Conservation (phyloP, 2,888 invertebrate species). For the Bhutanitis thaidina region DNA sequence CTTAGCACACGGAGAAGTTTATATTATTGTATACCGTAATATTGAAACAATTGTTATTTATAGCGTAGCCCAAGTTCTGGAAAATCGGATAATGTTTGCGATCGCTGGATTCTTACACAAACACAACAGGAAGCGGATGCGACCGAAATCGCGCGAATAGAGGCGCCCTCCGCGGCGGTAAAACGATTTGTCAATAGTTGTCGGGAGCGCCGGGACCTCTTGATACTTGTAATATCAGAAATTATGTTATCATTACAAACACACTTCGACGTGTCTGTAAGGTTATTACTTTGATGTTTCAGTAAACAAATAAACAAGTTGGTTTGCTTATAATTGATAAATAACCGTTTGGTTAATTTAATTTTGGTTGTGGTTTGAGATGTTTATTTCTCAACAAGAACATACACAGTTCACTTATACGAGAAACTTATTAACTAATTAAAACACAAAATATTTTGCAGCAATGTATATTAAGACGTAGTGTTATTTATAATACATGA, state of each 20-base stretch:
- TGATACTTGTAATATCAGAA: constrained; percentile 26
- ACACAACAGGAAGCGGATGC: constrained; percentile 30
- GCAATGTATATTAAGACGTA: too few relatives aligned
- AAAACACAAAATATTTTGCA: too few relatives aligned
- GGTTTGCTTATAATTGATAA: neutral
- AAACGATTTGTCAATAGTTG: constrained; percentile 39
- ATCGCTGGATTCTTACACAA: constrained; percentile 1
- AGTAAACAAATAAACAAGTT: neutral
- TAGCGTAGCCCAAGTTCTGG: neutral
- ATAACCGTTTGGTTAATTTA: neutral
- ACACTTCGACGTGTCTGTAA: neutral
- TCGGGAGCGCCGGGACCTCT: constrained; percentile 17
- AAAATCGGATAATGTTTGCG: constrained; percentile 1
- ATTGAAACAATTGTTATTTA: neutral
- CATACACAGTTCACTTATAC: too few relatives aligned
- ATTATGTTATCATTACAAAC: neutral
- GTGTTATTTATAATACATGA: too few relatives aligned
- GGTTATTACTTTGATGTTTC: neutral
- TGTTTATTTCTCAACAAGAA: too few relatives aligned
- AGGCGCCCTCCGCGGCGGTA: constrained; percentile 22
- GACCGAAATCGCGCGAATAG: constrained; percentile 33
- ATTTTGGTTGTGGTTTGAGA: too few relatives aligned
- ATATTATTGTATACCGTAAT: neutral
- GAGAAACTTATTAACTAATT: too few relatives aligned
- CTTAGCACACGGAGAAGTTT: too few relatives aligned